Base-by-base conservation (phyloP, 2,888 invertebrate genomes). In the Papilio demoleus region DNA sequence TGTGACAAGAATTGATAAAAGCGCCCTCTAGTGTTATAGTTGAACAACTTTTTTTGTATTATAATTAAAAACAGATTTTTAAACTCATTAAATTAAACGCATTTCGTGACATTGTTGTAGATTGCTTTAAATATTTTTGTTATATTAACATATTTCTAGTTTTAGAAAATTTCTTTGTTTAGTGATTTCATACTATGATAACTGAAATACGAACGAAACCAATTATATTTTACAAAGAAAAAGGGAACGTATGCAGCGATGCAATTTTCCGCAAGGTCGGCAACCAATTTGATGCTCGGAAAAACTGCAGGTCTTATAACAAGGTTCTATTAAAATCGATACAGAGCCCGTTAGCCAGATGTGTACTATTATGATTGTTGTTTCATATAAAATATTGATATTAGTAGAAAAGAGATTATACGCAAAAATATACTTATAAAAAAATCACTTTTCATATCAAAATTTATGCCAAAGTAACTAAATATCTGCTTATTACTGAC, bases 311-410 rank as follows among this genome's bases (percentile, higher is more conserved):
- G 22, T 40, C 9, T 47, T 64, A 42, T 31, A 38, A 42, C 19
- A 62, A 17, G 27, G 68, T 64, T 64, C 47, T 50, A 63, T 63
- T 59, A 50, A 68, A 60, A 68, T 64, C 64, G 50, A 64, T 68
- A 50, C 31, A 34, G 47, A 8, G 31, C 59, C 9, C 31, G 31
- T 53, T 53, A n/a, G 27, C 4, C 27, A 8, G 2, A 53, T 12
- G n/a, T 31, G 2, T 8, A 53, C 53, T 11, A 42, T 42, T 4
- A 5, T n/a, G 14, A 4, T 42, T 42, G 42, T 42, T 42, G 9
- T 17, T 42, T 17, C 17, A 42, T 9, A 2, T 19, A 9, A 31
- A 31, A 31, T n/a, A 31, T 31, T 31, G 31, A 31, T 31, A 31
- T 31, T 31, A n/a, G n/a, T 31, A 31, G 6, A 4, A 31, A 31